Base-by-base conservation (phyloP, 1,140 invertebrate species). In the Hermatobates lingyangjiaoensis region DNA sequence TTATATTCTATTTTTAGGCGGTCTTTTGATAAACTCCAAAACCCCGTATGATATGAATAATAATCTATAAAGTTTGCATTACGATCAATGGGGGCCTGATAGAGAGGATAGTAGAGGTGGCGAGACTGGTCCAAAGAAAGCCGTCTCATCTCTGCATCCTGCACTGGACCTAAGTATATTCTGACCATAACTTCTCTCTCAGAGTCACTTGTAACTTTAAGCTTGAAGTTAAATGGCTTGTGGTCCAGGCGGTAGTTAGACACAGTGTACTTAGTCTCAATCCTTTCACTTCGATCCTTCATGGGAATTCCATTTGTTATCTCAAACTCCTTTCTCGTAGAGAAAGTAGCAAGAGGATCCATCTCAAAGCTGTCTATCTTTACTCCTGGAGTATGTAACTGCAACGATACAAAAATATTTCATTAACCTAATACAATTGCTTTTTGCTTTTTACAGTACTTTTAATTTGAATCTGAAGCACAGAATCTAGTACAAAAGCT, bases 131-230 rank as follows among this genome's bases (percentile, higher is more conserved):
- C 50, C 15, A 55, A 26, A 27, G 53, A 52, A 2, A 72, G 55
- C 2, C 60, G 45, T 39, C 70, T 67, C 14, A 70, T 72, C 51
- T 74, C 64, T 50, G 69, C 66, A 52, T 80, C 73, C 57, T 75
- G 75, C 61, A 79, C 80, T 1, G 80, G 81, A 30, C 77, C 80
- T 27, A 83, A 58, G 70, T 79, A 83, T 20, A 82, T 63, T 44
- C 75, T 74, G 27, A 83, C 64, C 30, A 71, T 63, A 1, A 68
- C 75, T 45, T 75, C 69, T 10, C 57, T 60, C 2, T 66, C 59
- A 54, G 72, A 70, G 0, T 78, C 71, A 54, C 71, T 73, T 52
- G 69, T 71, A 44, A 81, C 65, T 45, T 70, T 65, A 50, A 76
- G 64, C 52, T 69, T 74, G 52, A 77, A 73, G 53, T 65, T 73